These are phyloP conservation scores for Isichthys henryi DNA, from an alignment of 2,113 vertebrate genomes.

Conservation along the genomic window DNA sequence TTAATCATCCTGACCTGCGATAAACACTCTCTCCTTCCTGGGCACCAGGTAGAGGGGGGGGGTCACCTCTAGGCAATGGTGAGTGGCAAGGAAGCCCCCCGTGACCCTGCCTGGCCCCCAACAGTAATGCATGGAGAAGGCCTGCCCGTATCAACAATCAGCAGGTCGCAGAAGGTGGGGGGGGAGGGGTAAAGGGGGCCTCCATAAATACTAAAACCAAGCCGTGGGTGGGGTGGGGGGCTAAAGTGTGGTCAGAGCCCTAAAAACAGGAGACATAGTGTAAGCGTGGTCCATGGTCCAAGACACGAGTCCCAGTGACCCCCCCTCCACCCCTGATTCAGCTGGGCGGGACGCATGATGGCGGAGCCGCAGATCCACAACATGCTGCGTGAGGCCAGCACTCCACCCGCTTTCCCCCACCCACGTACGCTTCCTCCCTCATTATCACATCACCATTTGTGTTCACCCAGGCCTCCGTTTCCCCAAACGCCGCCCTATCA, in stretches of 20 bases:
- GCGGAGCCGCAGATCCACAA: not conserved
- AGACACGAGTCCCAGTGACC: not conserved
- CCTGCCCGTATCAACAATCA: slow-evolving; percentile 18
- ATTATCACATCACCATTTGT: slow-evolving; percentile 52
- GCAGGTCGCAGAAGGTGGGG: not conserved
- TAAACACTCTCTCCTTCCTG: not conserved
- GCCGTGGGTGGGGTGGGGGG: no score
- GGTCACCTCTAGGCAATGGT: not conserved
- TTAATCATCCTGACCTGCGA: not conserved
- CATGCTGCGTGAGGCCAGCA: not conserved
- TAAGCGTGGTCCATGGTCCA: not conserved
- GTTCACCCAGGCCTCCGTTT: slow-evolving; percentile 47
- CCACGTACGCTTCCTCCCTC: slow-evolving; percentile 30
- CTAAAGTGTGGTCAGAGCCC: not conserved
- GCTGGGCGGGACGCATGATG: not conserved
- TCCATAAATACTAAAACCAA: not conserved
- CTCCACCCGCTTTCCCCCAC: not conserved
- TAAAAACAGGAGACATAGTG: not conserved
- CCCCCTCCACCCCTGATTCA: not conserved
- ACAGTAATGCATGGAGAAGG: not conserved
- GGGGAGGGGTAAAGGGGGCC: not conserved
- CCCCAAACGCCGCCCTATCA: slow-evolving; percentile 50
- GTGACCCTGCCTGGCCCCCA: not conserved
- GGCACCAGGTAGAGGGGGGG: not conserved
- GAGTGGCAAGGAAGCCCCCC: not conserved